Evolutionary conservation across 2,797 vertebrate species (phyloP).

Genomic region (Sebastes steindachneri): DNA sequence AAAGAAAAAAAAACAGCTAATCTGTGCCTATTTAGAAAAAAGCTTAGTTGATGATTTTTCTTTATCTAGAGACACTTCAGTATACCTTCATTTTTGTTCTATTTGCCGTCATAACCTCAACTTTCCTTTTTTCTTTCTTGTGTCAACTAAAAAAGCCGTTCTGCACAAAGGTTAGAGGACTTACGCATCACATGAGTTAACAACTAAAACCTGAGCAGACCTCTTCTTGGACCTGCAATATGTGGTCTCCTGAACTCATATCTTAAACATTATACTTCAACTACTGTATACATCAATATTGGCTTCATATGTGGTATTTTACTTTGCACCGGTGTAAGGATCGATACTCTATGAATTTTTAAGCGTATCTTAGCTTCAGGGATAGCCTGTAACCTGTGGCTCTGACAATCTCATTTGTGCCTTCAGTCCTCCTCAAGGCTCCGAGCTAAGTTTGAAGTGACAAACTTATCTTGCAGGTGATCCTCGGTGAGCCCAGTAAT

Average conservation of each 20-base stretch:
- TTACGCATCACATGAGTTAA: conserved; percentile 19
- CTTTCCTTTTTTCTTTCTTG: background rate
- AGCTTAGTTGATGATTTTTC: background rate
- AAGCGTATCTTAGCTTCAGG: conserved; percentile 67
- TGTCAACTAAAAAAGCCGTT: background rate
- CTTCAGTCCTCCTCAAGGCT: conserved; percentile 41
- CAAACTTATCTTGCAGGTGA: conserved; percentile 35
- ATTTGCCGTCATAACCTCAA: background rate
- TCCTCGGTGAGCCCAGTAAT: background rate
- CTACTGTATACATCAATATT: conserved; percentile 60
- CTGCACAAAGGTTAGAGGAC: conserved; percentile 6
- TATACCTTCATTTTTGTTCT: background rate
- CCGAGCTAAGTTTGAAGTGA: conserved; percentile 46
- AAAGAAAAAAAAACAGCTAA: conserved; percentile 3
- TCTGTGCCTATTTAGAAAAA: conserved; percentile 9
- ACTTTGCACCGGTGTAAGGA: conserved; percentile 69
- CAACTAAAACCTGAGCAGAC: conserved; percentile 10
- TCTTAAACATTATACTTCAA: conserved; percentile 61
- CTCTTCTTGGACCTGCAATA: conserved; percentile 19
- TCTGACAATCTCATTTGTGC: conserved; percentile 66
- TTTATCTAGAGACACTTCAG: background rate
- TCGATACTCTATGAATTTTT: conserved; percentile 86
- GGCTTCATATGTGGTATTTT: conserved; percentile 68
- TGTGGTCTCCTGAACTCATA: conserved; percentile 46
- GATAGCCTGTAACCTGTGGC: conserved; percentile 57